Base-by-base conservation (phyloP, 1,140 invertebrate genomes). In the Bombus confusus region DNA sequence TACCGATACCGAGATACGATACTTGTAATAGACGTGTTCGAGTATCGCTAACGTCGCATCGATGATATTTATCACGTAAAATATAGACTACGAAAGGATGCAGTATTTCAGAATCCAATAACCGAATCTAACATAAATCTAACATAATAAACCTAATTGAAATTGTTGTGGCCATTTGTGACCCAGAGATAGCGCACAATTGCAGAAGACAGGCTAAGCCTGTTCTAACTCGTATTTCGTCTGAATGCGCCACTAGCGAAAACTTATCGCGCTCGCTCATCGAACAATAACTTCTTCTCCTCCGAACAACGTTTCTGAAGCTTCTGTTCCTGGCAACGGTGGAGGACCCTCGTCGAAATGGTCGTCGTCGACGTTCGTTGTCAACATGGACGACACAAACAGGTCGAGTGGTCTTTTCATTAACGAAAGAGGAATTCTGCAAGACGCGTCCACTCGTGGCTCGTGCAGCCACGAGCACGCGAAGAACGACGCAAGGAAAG, bases 371-470 rank as follows among this genome's bases (percentile, higher is more conserved):
- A 74, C 71, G 25, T 34, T 69, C 52, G 39, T 75, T n/a, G 69
- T 34, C 71, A 39, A 73, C 37, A 52, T 72, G 31, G 80, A 37
- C 81, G 75, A 72, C 41, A 39, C 76, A 84, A 84, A 80, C 76
- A 52, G 77, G 83, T 85, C 83, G 77, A 85, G 83, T 72, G 77
- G 83, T 18, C 77, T 52, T 77, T 85, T 43, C 8, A 52, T 71
- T 71, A 41, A 64, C 52, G 77, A 85, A 57, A 68, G n/a, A 52
- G 76, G 66, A 84, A 72, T 22, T 8, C 39, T 82, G 59, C 66
- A 80, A 84, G 82, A 79, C 66, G 76, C 59, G 66, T 59, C 76
- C 68, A 34, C 73, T 76, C 41, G 39, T 75, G n/a, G 43, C 39
- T 66, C 41, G 13, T 73, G 12, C 12, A n/a, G 41, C n/a, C 41